Evolutionary conservation across 1,140 invertebrate genomes (phyloP).

Genomic region (Oscheius sp.): DNA sequence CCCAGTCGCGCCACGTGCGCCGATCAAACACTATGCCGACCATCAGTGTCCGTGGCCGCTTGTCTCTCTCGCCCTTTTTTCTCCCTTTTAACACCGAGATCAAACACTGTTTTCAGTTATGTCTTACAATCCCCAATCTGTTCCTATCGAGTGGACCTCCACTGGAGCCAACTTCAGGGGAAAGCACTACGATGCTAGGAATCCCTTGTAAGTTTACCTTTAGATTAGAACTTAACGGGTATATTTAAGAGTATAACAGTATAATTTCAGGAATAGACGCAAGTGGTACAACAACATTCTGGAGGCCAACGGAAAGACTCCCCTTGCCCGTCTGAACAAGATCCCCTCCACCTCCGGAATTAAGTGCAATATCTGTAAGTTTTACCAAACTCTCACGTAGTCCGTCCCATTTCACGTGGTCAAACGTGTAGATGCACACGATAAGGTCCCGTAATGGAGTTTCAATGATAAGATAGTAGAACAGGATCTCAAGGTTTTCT

Average conservation of each 20-base stretch:
- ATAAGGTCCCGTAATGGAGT: too few species aligned
- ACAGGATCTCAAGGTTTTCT: not conserved
- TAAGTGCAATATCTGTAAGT: slow-evolving; percentile 21
- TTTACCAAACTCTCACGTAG: not conserved
- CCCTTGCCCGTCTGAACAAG: slow-evolving; percentile 12
- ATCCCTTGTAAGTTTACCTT: not conserved
- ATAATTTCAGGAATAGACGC: not conserved
- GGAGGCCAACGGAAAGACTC: slow-evolving; percentile 19
- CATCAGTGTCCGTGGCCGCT: not conserved
- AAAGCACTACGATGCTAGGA: not conserved
- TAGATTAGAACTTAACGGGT: not conserved
- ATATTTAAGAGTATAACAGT: too few species aligned
- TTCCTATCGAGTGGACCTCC: not conserved
- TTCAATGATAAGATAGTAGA: not conserved
- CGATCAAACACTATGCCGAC: not conserved
- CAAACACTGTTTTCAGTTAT: not conserved
- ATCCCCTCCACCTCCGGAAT: not conserved
- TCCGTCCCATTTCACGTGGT: too few species aligned
- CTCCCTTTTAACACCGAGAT: too few species aligned
- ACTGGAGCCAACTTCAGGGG: not conserved
- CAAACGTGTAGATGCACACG: too few species aligned
- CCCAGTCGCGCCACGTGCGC: slow-evolving; percentile 7
- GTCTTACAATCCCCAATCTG: not conserved
- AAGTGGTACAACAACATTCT: slow-evolving; percentile 27
- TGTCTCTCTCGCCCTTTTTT: too few species aligned